These are phyloP conservation scores for Euschistus heros DNA, from an alignment of 1,140 invertebrate genomes.

Conservation along the genomic window DNA sequence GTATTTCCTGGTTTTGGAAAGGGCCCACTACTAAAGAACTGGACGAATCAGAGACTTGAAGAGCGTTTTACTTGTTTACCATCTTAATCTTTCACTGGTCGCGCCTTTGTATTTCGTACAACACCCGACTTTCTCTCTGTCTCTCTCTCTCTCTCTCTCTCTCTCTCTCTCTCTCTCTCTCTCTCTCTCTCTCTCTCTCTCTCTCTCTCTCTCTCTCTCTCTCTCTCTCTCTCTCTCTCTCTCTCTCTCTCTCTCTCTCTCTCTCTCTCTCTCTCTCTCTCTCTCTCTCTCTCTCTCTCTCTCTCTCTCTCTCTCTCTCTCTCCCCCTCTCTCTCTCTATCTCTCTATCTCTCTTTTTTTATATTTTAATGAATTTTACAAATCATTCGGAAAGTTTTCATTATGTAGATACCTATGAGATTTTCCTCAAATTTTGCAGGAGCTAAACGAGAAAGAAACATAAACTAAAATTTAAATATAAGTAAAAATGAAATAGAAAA, in stretches of 20 bases:
- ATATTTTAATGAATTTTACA: too few species aligned
- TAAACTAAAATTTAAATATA: too few species aligned
- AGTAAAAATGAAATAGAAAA: too few species aligned
- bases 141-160: background rate
- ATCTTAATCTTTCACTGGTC: background rate
- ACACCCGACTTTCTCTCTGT: background rate
- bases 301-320: slow-evolving; percentile 3
- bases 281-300: slow-evolving; percentile 8
- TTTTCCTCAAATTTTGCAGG: too few species aligned
- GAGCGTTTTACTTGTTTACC: too few species aligned
- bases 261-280: background rate
- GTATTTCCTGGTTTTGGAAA: too few species aligned
- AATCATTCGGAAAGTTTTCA: too few species aligned
- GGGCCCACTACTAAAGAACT: too few species aligned
- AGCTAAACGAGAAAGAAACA: too few species aligned
- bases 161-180: background rate
- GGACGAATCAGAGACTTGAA: too few species aligned
- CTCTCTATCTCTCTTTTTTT: background rate
- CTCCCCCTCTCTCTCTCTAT: background rate
- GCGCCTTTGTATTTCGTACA: too few species aligned
- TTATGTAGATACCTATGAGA: too few species aligned
- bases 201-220: background rate
- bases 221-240: background rate
- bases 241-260: background rate
- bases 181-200: background rate